Base-by-base conservation (phyloP, 2,888 invertebrate species). In the Halictus quadricinctus region DNA sequence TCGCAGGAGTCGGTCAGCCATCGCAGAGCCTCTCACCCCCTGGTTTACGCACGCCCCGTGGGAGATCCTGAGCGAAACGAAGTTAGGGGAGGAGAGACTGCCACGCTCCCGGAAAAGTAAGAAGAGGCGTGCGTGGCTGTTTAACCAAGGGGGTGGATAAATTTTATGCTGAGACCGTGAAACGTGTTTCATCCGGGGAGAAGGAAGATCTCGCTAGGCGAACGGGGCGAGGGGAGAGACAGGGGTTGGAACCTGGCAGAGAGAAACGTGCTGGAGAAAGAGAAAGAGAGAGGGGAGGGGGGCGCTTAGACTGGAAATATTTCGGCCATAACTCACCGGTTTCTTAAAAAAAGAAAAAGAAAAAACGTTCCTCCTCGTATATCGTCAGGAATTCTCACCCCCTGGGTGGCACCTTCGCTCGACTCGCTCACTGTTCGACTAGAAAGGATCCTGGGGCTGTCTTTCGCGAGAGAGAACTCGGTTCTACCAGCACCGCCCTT, bases 121-220 rank as follows among this genome's bases (percentile, higher is more conserved):
- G 91, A 90, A 92, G 91, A 92, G 92, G 91, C 91, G 92, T 92
- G 92, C 92, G 92, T 91, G 91, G 90, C 90, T 93, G 93, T 92
- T 93, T 93, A 94, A 94, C 92, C 93, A 92, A 92, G 91, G 92
- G 93, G 93, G 86, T 92, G 93, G 92, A 92, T 93, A 92, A 93
- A 93, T 93, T 93, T 93, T 92, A 92, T 93, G 93, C 93, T 92
- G 96, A 96, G 96, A 95, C 96, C 95, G 95, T 95, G 95, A 95
- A 96, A 95, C 96, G 96, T 95, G 96, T 95, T 95, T 95, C 94
- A 93, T 93, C 91, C 91, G 90, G 89, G 87, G 83, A 88, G 88
- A 87, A 89, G 85, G 88, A 91, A 81, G 89, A 87, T 85, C 84
- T 88, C 84, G 83, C 79, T 48, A 83, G 79, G 76, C 58, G 77